These are phyloP conservation scores for Suricata suricatta DNA, from an alignment of 2,113 vertebrate species.

Conservation along the genomic window DNA sequence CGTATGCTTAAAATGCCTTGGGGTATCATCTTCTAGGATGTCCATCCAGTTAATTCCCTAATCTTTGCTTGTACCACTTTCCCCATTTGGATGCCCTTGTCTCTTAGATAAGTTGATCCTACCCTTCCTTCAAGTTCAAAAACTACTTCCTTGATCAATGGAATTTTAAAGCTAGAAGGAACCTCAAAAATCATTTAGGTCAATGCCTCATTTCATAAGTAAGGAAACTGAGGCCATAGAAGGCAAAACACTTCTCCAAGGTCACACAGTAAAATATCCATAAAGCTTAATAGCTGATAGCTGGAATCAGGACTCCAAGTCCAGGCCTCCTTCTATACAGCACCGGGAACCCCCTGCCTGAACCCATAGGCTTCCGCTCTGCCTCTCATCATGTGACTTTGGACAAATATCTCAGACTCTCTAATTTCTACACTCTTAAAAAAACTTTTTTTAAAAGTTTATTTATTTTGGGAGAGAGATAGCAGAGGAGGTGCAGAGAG, in stretches of 20 bases:
- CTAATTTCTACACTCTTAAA: neutral
- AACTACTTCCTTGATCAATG: neutral
- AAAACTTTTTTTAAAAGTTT: no score
- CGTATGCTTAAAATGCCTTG: neutral
- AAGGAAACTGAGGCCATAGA: neutral
- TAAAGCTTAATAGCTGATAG: neutral
- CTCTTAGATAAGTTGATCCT: neutral
- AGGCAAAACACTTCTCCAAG: neutral
- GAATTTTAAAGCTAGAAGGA: neutral
- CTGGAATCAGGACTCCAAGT: neutral
- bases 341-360: neutral
- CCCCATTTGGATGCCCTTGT: neutral
- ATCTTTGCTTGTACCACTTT: neutral
- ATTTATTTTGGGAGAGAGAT: no score
- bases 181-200: neutral
- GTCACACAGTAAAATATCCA: neutral
- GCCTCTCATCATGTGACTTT: neutral
- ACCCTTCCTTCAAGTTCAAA: neutral
- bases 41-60: neutral
- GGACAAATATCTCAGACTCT: neutral
- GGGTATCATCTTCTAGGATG: neutral
- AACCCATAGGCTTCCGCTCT: neutral
- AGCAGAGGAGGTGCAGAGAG: no score
- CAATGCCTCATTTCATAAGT: neutral
- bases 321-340: neutral